These are phyloP conservation scores for Megalops atlanticus DNA, from an alignment of 2,113 vertebrate species.

Conservation along the genomic window DNA sequence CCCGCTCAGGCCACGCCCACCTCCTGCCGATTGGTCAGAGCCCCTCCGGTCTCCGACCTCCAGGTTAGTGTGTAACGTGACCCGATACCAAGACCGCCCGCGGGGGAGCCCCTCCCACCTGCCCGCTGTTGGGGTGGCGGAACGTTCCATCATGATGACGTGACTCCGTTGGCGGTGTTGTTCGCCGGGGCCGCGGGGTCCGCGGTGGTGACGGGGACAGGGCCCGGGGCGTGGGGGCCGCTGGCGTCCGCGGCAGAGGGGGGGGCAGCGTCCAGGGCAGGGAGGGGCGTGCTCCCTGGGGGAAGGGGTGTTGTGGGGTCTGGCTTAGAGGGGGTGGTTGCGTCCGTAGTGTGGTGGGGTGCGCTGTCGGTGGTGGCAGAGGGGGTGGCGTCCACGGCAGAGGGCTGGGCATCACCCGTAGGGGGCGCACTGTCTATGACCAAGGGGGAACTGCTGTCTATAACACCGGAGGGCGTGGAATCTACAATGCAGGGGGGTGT, in stretches of 20 bases:
- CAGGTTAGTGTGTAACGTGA: too few species aligned
- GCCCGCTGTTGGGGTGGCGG: conserved; percentile 10
- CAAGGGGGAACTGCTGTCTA: not conserved
- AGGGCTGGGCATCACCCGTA: conserved; percentile 10
- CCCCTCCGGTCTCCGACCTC: too few species aligned
- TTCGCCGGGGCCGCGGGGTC: conserved; percentile 73
- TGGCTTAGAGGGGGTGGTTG: conserved; percentile 67
- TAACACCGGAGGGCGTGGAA: not conserved
- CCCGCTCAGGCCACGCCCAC: conserved; percentile 1
- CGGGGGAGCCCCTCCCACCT: not conserved
- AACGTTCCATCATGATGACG: conserved; percentile 65
- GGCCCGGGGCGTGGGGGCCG: conserved; percentile 52
- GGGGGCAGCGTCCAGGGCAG: conserved; percentile 62
- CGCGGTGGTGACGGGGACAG: conserved; percentile 64
- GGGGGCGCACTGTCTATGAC: not conserved
- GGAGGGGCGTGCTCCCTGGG: conserved; percentile 38
- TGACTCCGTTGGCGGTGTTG: conserved; percentile 76
- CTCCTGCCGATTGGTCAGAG: conserved; percentile 39
- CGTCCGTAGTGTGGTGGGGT: conserved; percentile 50
- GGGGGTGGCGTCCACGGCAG: conserved; percentile 42
- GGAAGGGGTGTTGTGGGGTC: too few species aligned
- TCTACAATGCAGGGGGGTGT: conserved; percentile 71
- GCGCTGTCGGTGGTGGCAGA: conserved; percentile 32
- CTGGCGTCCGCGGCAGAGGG: conserved; percentile 48
- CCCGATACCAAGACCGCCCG: conserved; percentile 29